Evolutionary conservation across 1,140 invertebrate genomes (phyloP).

Genomic region (Littorina saxatilis): DNA sequence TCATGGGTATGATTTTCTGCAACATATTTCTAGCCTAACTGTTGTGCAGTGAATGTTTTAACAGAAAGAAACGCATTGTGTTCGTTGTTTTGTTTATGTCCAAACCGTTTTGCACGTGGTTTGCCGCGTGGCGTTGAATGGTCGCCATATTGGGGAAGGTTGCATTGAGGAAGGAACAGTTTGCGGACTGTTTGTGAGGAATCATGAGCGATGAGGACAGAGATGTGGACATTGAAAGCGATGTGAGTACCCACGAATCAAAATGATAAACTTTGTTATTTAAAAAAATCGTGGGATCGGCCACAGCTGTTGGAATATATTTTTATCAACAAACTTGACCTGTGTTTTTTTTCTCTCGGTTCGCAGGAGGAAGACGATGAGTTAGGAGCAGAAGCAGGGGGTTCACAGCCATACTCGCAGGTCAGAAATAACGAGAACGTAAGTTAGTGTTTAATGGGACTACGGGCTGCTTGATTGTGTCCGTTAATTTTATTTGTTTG

Average conservation of each 20-base stretch:
- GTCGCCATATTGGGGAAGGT: constrained; percentile 66
- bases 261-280: background rate
- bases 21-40: no score
- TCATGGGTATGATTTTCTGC: no score
- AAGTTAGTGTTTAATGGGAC: background rate
- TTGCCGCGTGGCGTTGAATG: constrained; percentile 71
- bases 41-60: no score
- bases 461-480: no score
- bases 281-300: background rate
- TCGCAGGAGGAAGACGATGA: constrained; percentile 68
- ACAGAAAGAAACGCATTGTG: no score
- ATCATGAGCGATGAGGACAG: constrained; percentile 92
- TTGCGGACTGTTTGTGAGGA: constrained; percentile 44
- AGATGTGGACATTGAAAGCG: constrained; percentile 94
- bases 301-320: background rate
- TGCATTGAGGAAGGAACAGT: background rate
- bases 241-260: constrained; percentile 81
- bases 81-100: constrained; percentile 6
- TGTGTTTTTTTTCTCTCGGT: constrained; percentile 41
- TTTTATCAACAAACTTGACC: constrained; percentile 2
- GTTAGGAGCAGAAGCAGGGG: constrained; percentile 19
- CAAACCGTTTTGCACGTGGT: constrained; percentile 54
- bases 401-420: background rate
- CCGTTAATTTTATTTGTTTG: no score
- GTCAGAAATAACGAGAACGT: background rate